Evolutionary conservation across 2,113 vertebrate genomes (phyloP).

Genomic region (Corythornis madagascariensis): DNA sequence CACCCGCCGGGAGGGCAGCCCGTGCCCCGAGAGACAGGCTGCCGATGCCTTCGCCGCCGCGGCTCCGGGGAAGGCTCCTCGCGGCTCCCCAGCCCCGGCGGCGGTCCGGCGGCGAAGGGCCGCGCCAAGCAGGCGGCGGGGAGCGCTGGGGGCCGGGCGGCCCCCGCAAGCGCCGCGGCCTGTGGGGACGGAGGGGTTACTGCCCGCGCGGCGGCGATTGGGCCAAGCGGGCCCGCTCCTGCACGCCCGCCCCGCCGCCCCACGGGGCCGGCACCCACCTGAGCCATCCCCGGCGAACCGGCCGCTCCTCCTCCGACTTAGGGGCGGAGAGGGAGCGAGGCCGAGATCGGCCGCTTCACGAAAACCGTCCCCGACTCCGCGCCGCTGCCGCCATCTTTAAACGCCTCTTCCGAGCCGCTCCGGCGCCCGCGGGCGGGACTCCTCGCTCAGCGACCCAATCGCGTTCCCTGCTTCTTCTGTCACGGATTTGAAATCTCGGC

Average conservation of each 20-base stretch:
- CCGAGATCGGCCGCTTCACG: not conserved
- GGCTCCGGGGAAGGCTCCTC: not conserved
- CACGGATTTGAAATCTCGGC: not conserved
- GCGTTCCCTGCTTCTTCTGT: fast-evolving
- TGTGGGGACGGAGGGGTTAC: not conserved
- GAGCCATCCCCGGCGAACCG: constrained; percentile 38
- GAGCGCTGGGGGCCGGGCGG: not conserved
- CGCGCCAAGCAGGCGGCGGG: not conserved
- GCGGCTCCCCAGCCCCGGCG: not conserved
- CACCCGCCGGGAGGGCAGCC: not conserved
- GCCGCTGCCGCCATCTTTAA: constrained; percentile 62
- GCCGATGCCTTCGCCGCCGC: not conserved
- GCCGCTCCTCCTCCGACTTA: not conserved
- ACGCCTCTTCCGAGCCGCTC: constrained; percentile 14
- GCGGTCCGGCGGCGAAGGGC: not conserved
- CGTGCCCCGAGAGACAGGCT: not conserved
- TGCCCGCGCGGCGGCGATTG: not conserved
- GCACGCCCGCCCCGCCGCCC: not conserved
- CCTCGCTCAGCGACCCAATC: not conserved
- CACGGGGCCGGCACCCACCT: constrained; percentile 38
- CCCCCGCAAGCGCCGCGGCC: not conserved
- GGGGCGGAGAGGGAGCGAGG: too few relatives aligned
- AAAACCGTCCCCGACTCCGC: not conserved
- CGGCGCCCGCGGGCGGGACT: not conserved
- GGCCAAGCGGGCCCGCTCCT: not conserved